Evolutionary conservation across 2,888 invertebrate genomes (phyloP), one percentile per base, ranked within the genome.

Genomic region (Junonia oenone): DNA sequence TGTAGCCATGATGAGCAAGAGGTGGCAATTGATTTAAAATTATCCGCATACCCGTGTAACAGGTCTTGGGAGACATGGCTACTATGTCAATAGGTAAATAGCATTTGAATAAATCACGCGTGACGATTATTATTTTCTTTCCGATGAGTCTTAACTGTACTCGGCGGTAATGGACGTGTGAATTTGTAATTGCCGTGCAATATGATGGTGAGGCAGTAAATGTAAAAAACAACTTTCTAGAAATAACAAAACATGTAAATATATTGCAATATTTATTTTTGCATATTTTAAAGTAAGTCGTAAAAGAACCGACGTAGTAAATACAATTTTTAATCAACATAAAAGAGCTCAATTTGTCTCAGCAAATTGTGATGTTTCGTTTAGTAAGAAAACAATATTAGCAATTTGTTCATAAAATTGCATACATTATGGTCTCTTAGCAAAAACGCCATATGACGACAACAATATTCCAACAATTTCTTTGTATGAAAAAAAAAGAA

Each of bases 141-240:
- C 71, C 72, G 78, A 84, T 83, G 71, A 77, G 79, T 78, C 73
- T 76, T 83, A 81, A 83, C 80, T 79, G 79, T 83, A 79, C 75
- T 76, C 72, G 69, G 48, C 67, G 62, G 64, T 72, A 71, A 81
- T 76, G 69, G 68, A 76, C 75, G 71, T 72, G 75, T 78, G 71
- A 78, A 80, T 79, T 73, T 77, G 78, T 81, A 84, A 76, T 81
- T 74, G 77, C 66, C 67, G 63, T 62, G 64, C 58, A 66, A 63
- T 55, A 56, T 53, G 56, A 33, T 52, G 8, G 19, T n/a, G 31
- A 15, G 40, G 49, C 45, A 17, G 52, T 51, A 45, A 62, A 47
- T 45, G 14, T 51, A 31, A 51, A 60, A 56, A 57, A 57, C 55
- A 58, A 57, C 63, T 63, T 61, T 61, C 59, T 59, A 61, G 17